These are phyloP conservation scores for Mesembrinibis cayennensis DNA, from an alignment of 2,113 vertebrate species.

Conservation along the genomic window DNA sequence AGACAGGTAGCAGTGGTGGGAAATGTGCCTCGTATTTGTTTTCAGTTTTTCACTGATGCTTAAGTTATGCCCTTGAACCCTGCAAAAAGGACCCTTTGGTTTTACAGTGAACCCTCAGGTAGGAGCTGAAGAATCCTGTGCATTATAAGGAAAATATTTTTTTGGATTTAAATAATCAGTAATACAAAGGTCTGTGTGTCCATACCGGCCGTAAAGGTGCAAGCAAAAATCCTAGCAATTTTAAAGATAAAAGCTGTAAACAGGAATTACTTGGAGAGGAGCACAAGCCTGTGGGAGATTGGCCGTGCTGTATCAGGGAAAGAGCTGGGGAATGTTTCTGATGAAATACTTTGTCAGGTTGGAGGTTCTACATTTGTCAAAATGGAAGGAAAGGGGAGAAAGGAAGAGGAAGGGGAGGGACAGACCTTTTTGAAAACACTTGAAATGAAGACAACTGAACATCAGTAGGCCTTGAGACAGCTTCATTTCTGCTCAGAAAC, in stretches of 20 bases:
- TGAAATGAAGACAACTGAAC: not conserved
- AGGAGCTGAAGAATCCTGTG: not conserved
- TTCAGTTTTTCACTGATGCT: not conserved
- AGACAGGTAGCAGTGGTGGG: not conserved
- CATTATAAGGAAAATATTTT: not conserved
- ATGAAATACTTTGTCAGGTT: not conserved
- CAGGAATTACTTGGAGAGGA: not conserved
- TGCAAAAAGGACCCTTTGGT: not conserved
- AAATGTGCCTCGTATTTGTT: not conserved
- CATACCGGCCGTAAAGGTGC: not conserved
- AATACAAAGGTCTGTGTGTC: not conserved
- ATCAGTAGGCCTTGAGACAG: not conserved
- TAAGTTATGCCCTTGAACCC: not conserved
- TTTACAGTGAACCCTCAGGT: not conserved
- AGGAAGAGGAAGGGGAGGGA: not conserved
- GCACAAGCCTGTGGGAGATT: accelerated
- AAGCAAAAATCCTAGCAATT: not conserved
- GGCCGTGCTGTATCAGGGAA: not conserved
- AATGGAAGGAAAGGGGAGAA: not conserved
- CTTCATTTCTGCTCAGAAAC: not conserved
- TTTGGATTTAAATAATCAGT: not conserved
- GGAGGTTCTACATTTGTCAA: not conserved
- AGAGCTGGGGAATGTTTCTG: not conserved
- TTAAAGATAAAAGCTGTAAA: not conserved
- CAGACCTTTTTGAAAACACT: not conserved